Base-by-base conservation (phyloP, 2,888 invertebrate species). In the Ceramica pisi region DNA sequence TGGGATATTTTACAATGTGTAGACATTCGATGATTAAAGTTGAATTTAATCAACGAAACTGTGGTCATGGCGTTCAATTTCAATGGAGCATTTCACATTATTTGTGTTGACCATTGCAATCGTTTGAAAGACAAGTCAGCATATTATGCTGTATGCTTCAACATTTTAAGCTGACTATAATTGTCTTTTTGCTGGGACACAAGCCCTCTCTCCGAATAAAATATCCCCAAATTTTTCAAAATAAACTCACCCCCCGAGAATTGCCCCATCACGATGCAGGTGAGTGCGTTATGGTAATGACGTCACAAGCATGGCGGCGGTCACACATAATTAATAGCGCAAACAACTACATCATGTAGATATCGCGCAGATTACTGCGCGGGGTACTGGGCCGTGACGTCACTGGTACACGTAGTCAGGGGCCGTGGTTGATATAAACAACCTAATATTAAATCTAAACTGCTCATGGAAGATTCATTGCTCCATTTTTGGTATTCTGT, bases 321-420 rank as follows among this genome's bases (percentile, higher is more conserved):
- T 8, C 23, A n/a, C 21, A 67, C 61, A 44, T 66, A 62, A 65
- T 53, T 74, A 61, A 57, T 57, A 48, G 51, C 19, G 46, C 51
- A 57, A 80, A 79, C 67, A 80, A 63, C 62, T 26, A 31, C 48
- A 44, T 48, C 44, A 59, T 10, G 53, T 31, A 59, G 48, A 50
- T 44, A 62, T 19, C 38, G 14, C 62, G 23, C 26, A 21, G 53
- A 66, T 62, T 67, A 51, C 46, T 12, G 26, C 8, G 21, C 6
- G 35, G 23, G 16, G n/a, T 9, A 41, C 41, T 16, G 35, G 67
- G 16, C 9, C 23, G 41, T 60, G 56, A 44, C 48, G 35, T 46
- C 46, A 53, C 21, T 21, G 6, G 6, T n/a, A 48, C 21, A 21
- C 23, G 4, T 16, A 19, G 41, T 19, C 26, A 26, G 0, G 3